These are phyloP conservation scores for Tringa solitaria DNA, from an alignment of 2,113 vertebrate genomes.

Conservation along the genomic window DNA sequence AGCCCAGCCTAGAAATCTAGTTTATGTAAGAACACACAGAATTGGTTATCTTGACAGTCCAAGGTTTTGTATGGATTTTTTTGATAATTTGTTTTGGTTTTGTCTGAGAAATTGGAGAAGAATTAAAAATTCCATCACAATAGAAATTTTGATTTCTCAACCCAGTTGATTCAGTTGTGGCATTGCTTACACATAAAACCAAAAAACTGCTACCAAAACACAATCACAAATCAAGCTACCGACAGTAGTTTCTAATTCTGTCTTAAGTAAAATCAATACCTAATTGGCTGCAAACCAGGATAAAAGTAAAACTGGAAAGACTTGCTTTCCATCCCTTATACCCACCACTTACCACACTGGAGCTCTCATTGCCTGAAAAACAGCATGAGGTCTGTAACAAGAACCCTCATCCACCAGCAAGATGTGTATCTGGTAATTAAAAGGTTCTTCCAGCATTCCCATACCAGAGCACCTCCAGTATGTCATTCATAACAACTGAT, in stretches of 20 bases:
- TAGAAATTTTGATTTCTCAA: background rate
- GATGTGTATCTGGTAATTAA: background rate
- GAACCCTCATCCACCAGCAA: background rate
- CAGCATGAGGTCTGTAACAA: background rate
- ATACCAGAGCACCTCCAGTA: background rate
- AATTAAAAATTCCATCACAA: background rate
- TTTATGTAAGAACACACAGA: background rate
- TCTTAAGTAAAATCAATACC: background rate
- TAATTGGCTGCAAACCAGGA: background rate
- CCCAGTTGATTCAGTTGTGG: fast-evolving
- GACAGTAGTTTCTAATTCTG: background rate
- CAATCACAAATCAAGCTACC: background rate
- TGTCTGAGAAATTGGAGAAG: background rate
- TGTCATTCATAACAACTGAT: background rate
- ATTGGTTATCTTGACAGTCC: background rate
- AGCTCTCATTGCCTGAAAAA: background rate
- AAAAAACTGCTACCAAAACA: background rate
- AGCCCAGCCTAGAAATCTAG: background rate
- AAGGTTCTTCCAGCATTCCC: background rate
- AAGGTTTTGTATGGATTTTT: background rate
- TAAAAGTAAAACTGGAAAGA: background rate
- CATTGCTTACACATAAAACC: background rate
- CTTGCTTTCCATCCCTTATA: background rate
- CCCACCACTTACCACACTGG: background rate
- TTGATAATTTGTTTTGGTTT: background rate